Conservation (phyloP, 2,888 invertebrate genomes). For the Prosapia bicincta region DNA sequence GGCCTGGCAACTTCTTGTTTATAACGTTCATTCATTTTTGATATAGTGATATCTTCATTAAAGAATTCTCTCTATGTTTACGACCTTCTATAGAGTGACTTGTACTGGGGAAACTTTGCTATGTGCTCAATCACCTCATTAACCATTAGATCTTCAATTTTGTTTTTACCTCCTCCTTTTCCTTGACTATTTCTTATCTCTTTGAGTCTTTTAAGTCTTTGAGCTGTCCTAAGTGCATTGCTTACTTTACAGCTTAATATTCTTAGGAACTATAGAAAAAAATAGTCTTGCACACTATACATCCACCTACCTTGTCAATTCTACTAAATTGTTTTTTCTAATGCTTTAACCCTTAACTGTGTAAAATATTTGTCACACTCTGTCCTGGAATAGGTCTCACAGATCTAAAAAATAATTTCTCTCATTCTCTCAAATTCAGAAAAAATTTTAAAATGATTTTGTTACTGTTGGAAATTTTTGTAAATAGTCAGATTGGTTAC, state of each 20-base stretch:
- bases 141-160: no score
- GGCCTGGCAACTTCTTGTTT: neutral
- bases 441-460: no score
- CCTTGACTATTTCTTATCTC: constrained; percentile 7
- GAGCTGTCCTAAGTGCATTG: neutral
- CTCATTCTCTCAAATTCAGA: no score
- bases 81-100: constrained; percentile 14
- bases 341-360: no score
- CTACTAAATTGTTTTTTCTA: no score
- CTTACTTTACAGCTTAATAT: constrained; percentile 8
- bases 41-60: constrained; percentile 6
- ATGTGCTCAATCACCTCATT: neutral
- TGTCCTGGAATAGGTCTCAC: no score
- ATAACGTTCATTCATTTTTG: constrained; percentile 12
- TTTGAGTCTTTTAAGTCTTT: neutral
- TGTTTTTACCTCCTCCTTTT: constrained; percentile 10
- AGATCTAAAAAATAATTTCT: no score
- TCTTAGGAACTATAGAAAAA: constrained; percentile 11
- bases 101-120: constrained; percentile 7
- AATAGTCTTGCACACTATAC: no score
- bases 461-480: no score
- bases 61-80: constrained; percentile 7
- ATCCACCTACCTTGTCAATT: no score
- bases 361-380: no score
- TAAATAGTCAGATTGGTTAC: no score